These are phyloP conservation scores for Proisotoma minuta DNA, from an alignment of 2,888 invertebrate genomes.

Conservation along the genomic window DNA sequence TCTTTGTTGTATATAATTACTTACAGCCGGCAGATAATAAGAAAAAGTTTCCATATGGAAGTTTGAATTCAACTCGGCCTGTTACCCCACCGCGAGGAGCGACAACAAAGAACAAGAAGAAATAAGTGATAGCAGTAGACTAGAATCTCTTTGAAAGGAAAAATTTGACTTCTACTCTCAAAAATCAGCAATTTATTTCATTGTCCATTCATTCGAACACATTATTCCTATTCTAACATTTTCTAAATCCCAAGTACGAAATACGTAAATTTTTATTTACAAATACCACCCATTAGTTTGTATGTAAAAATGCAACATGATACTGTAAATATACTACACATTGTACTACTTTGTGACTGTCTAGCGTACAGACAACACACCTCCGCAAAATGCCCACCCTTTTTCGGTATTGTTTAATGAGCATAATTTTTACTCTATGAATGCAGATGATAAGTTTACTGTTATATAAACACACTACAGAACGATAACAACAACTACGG, in stretches of 20 bases:
- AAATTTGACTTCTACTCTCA: not conserved
- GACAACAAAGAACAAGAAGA: slow-evolving; percentile 89
- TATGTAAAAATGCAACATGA: not conserved
- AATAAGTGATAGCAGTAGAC: slow-evolving; percentile 56
- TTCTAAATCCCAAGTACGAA: not conserved
- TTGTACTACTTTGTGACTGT: not conserved
- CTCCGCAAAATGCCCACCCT: no score
- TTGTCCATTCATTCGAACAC: slow-evolving; percentile 11
- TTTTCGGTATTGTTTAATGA: no score
- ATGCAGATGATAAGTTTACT: no score
- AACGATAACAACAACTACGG: no score
- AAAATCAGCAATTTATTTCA: slow-evolving; percentile 15
- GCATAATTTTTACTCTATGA: no score
- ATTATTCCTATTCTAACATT: slow-evolving; percentile 3
- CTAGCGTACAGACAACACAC: not conserved
- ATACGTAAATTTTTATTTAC: slow-evolving; percentile 3
- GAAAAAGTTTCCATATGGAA: slow-evolving; percentile 91
- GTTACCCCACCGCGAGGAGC: slow-evolving; percentile 95
- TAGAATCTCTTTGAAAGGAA: slow-evolving; percentile 38
- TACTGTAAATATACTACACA: not conserved
- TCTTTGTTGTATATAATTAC: slow-evolving; percentile 48
- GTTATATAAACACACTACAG: no score
- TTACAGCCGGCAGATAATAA: slow-evolving; percentile 94
- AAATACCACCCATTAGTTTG: not conserved
- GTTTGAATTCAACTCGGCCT: slow-evolving; percentile 89